Evolutionary conservation across 2,113 vertebrate genomes (phyloP), one percentile per base, ranked within the genome.

Genomic region (Oreochromis spilurus): DNA sequence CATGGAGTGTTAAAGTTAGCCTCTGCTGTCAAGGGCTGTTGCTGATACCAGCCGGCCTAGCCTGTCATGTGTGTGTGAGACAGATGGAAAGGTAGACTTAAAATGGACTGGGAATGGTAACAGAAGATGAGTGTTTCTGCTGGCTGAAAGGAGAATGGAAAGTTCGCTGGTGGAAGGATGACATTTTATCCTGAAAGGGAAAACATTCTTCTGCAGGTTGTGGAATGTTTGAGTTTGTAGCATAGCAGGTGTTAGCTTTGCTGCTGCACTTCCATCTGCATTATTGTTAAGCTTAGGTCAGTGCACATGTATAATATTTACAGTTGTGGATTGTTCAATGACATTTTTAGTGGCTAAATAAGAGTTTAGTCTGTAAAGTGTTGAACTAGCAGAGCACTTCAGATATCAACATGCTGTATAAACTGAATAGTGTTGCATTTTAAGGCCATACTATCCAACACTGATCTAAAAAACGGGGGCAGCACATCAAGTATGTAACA

Each of bases 1-100:
- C 87, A 16, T 4, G 26, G 52, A 34, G 67, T 89, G 89, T 92
- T 93, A 93, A 89, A 92, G 93, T 93, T 95, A 95, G 94, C 88
- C 81, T 45, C 29, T 65, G 90, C 90, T 67, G 81, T 90, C 84
- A 83, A 7, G 54, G 81, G 65, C 87, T 65, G 81, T 79, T 14
- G 81, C 80, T 72, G 58, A 86, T 31, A 83, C 55, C 81, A 88
- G 86, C 70, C 77, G 13, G 24, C 65, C 65, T 58, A 43, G 82
- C 58, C 50, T 67, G 91, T 60, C 70, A 21, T 77, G 79, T 77
- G 54, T 88, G 57, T 78, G 83, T 52, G 84, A 2, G 81, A 50
- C 83, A 82, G 72, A 85, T 40, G 40, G 86, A 83, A 82, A 89
- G 84, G 87, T 91, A 14, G 60, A 90, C 87, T 91, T 93, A 91